These are phyloP conservation scores for Catotricha subobsoleta DNA, from an alignment of 2,888 invertebrate species.

Conservation along the genomic window DNA sequence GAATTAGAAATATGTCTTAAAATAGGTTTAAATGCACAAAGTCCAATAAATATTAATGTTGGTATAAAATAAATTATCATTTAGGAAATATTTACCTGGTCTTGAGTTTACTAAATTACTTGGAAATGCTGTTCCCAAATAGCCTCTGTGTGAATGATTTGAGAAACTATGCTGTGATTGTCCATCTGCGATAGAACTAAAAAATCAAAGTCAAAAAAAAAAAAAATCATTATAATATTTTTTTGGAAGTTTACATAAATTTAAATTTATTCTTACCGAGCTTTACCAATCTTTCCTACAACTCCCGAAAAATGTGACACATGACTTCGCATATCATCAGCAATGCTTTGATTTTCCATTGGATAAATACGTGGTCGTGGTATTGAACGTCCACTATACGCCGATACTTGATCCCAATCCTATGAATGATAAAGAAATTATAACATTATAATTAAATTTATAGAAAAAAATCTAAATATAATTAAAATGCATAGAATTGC, in stretches of 20 bases:
- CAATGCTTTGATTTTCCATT: slow-evolving; percentile 42
- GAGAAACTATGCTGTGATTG: slow-evolving; percentile 81
- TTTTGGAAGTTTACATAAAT: background rate
- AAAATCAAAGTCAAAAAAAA: slow-evolving; percentile 2
- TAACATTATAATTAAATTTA: background rate
- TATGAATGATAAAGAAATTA: slow-evolving; percentile 15
- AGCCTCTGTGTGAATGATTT: slow-evolving; percentile 56
- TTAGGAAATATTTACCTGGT: slow-evolving; percentile 33
- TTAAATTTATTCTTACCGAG: slow-evolving; percentile 22
- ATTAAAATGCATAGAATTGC: no score
- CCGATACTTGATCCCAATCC: slow-evolving; percentile 79
- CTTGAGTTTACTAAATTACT: slow-evolving; percentile 59
- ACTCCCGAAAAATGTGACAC: slow-evolving; percentile 49
- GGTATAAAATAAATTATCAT: background rate
- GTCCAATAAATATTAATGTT: no score
- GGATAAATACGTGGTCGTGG: slow-evolving; percentile 74
- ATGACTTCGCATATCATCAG: slow-evolving; percentile 59
- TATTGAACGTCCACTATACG: slow-evolving; percentile 78
- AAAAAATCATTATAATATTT: background rate
- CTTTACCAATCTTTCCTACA: slow-evolving; percentile 27
- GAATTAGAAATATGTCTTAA: no score
- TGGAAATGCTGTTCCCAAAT: slow-evolving; percentile 46
- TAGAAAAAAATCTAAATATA: no score
- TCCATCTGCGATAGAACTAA: slow-evolving; percentile 66
- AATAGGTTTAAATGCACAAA: no score